Evolutionary conservation across 2,888 invertebrate species (phyloP).

Genomic region (Cephus pulcher): DNA sequence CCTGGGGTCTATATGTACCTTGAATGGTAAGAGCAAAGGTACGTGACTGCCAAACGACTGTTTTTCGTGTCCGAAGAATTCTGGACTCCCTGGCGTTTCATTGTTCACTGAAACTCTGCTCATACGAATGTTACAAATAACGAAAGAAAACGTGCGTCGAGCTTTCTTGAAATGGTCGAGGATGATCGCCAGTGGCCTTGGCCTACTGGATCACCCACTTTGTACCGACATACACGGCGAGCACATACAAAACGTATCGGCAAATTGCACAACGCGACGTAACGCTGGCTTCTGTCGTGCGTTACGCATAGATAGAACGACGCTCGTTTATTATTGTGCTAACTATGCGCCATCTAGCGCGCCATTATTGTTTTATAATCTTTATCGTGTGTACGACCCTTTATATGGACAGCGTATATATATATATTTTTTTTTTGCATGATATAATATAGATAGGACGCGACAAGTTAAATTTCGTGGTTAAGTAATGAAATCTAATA

Average conservation of each 20-base stretch:
- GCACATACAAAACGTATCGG: slow-evolving; percentile 3
- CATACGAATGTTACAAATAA: background rate
- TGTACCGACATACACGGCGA: slow-evolving; percentile 27
- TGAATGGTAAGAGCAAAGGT: background rate
- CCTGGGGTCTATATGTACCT: background rate
- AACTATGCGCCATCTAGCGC: background rate
- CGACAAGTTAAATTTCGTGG: background rate
- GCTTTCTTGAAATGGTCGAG: slow-evolving; percentile 8
- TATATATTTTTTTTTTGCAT: no score
- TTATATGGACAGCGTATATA: background rate
- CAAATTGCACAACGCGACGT: slow-evolving; percentile 1
- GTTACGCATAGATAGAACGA: background rate
- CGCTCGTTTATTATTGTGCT: background rate
- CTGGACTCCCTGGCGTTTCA: background rate
- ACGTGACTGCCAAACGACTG: background rate
- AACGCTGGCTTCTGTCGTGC: background rate
- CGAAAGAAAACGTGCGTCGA: background rate
- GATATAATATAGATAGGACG: no score
- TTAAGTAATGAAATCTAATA: background rate
- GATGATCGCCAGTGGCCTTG: slow-evolving; percentile 29
- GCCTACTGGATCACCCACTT: slow-evolving; percentile 33
- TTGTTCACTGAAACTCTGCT: background rate
- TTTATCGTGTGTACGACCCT: background rate
- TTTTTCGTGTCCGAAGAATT: background rate
- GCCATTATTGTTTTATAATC: background rate